A percentile compares a stretch with the other conserved stretches of the same genome.
phyloP scores from a whole-genome alignment of 2,888 invertebrate genomes.

The Ichneumoninae sp. region DNA sequence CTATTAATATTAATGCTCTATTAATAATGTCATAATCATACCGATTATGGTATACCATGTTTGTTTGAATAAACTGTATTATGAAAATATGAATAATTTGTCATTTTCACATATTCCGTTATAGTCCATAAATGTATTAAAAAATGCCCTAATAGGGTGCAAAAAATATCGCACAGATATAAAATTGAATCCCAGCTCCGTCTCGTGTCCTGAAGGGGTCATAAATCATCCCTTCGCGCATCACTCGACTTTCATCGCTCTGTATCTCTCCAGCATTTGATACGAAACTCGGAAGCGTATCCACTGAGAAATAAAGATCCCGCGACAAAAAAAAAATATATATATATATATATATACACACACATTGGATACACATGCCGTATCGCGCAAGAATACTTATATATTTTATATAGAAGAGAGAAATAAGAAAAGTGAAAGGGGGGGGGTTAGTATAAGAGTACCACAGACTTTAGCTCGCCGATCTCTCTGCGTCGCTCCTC shows the following conservation, averaged over 20 bases:
- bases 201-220: background rate
- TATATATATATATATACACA: background rate
- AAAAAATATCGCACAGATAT: background rate
- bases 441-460: conserved; percentile 45
- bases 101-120: too few species aligned
- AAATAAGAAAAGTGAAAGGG: conserved; percentile 17
- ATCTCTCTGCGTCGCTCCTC: conserved; percentile 32
- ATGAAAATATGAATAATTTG: too few species aligned
- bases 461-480: conserved; percentile 55
- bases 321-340: background rate
- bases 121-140: too few species aligned
- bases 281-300: background rate
- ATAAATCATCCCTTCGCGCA: background rate
- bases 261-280: background rate
- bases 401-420: conserved; percentile 11
- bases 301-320: background rate
- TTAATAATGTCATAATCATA: too few species aligned
- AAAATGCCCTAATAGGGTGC: too few species aligned
- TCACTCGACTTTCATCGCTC: conserved; percentile 10
- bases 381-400: background rate
- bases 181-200: too few species aligned
- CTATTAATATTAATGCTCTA: too few species aligned
- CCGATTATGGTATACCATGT: too few species aligned
- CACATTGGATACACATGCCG: background rate
- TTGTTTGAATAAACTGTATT: too few species aligned